Conservation (phyloP, 1,140 invertebrate genomes). For the Drosophila ercepeae region DNA sequence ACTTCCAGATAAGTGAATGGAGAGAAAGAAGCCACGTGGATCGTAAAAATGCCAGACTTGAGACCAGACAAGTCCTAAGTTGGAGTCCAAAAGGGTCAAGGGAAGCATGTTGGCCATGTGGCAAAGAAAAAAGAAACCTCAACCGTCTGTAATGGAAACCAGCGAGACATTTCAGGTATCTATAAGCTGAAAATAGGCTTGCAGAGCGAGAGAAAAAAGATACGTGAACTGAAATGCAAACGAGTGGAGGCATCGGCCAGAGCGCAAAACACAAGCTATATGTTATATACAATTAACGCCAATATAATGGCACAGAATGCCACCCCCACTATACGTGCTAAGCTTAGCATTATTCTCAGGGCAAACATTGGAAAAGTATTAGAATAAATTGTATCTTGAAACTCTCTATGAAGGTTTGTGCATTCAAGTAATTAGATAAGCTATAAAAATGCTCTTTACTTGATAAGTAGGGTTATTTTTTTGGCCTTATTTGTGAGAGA, state of each 20-base stretch:
- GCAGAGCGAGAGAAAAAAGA: slow-evolving; percentile 21
- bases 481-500: not conserved
- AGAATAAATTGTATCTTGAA: not conserved
- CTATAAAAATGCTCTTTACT: not conserved
- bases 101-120: not conserved
- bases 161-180: slow-evolving; percentile 64
- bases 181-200: slow-evolving; percentile 43
- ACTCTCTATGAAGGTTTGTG: not conserved
- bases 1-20: slow-evolving; percentile 31
- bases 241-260: slow-evolving; percentile 21
- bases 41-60: slow-evolving; percentile 3
- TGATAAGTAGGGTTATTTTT: not conserved
- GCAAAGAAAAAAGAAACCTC: slow-evolving; percentile 13
- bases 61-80: not conserved
- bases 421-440: not conserved
- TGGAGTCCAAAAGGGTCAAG: slow-evolving; percentile 8
- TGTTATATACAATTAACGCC: slow-evolving; percentile 7
- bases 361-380: not conserved
- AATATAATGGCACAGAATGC: not conserved
- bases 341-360: not conserved
- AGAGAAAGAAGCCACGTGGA: slow-evolving; percentile 32
- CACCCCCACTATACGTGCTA: not conserved
- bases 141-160: not conserved
- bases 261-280: slow-evolving; percentile 17
- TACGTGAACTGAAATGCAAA: slow-evolving; percentile 6